phyloP scores from a whole-genome alignment of 2,888 invertebrate genomes.

The Drosophila barbarae region DNA sequence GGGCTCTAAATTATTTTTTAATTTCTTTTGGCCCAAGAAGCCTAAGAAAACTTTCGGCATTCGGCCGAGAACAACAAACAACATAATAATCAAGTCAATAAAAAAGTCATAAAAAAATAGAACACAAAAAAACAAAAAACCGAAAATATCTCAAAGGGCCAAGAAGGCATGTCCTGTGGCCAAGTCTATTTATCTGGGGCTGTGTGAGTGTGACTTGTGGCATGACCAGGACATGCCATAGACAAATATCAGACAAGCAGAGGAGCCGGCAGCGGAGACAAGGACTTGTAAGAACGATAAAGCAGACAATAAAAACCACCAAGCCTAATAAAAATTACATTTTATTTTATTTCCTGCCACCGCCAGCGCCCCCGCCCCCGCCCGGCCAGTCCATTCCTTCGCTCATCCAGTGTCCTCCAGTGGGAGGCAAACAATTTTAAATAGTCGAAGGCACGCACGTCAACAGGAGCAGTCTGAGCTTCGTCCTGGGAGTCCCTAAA shows the following conservation, averaged over 20 bases:
- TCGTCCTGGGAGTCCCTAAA: slow-evolving; percentile 48
- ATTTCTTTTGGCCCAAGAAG: slow-evolving; percentile 54
- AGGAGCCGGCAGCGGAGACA: slow-evolving; percentile 43
- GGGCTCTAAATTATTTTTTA: slow-evolving; percentile 70
- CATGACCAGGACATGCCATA: slow-evolving; percentile 64
- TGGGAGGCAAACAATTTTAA: slow-evolving; percentile 58
- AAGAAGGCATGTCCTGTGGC: slow-evolving; percentile 48
- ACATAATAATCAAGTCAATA: slow-evolving; percentile 76
- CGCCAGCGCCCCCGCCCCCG: background rate
- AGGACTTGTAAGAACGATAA: slow-evolving; percentile 71
- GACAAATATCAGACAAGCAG: slow-evolving; percentile 71
- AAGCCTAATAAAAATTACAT: slow-evolving; percentile 74
- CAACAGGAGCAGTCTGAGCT: slow-evolving; percentile 47
- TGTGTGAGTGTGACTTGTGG: slow-evolving; percentile 52
- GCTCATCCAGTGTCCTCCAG: slow-evolving; percentile 24
- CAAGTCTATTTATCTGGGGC: slow-evolving; percentile 55
- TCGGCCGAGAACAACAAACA: slow-evolving; percentile 64
- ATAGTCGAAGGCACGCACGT: slow-evolving; percentile 60
- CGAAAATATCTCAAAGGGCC: slow-evolving; percentile 58
- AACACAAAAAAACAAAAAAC: slow-evolving; percentile 30
- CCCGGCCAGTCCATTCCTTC: slow-evolving; percentile 9
- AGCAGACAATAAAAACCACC: slow-evolving; percentile 73
- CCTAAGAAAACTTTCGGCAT: slow-evolving; percentile 57
- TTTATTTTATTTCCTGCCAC: slow-evolving; percentile 66
- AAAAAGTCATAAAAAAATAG: slow-evolving; percentile 69